These are phyloP conservation scores for Esox niger DNA, from an alignment of 2,113 vertebrate genomes.

Conservation along the genomic window DNA sequence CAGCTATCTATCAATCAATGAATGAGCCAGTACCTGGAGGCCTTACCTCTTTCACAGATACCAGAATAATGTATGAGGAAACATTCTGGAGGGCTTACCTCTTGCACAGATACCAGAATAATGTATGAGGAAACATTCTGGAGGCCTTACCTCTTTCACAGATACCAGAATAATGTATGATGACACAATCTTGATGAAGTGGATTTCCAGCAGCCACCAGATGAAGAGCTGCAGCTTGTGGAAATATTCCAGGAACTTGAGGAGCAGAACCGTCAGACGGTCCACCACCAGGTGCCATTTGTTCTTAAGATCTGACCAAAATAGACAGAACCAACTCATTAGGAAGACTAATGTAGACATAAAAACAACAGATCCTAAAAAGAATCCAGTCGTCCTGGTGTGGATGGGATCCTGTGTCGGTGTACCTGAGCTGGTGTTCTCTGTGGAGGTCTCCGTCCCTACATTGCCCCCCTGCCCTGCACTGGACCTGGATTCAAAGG, in stretches of 20 bases:
- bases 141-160: slow-evolving; percentile 81
- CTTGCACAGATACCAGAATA: too few relatives aligned
- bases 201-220: slow-evolving; percentile 97
- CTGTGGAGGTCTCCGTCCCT: slow-evolving; percentile 73
- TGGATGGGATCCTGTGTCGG: too few relatives aligned
- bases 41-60: too few relatives aligned
- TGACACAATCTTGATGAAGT: slow-evolving; percentile 95
- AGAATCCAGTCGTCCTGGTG: too few relatives aligned
- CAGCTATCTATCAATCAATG: too few relatives aligned
- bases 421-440: slow-evolving; percentile 83
- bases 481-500: slow-evolving; percentile 58
- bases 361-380: too few relatives aligned
- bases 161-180: slow-evolving; percentile 92
- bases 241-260: slow-evolving; percentile 95
- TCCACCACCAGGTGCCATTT: slow-evolving; percentile 97
- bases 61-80: too few relatives aligned
- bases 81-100: too few relatives aligned
- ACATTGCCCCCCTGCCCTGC: slow-evolving; percentile 68
- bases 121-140: slow-evolving; percentile 95
- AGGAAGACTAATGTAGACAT: too few relatives aligned
- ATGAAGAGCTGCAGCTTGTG: slow-evolving; percentile 94
- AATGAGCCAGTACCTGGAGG: too few relatives aligned
- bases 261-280: slow-evolving; percentile 92
- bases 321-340: not conserved
- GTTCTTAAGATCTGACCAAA: slow-evolving; percentile 82